A percentile compares a stretch with the other conserved stretches of the same genome.
phyloP scores from a whole-genome alignment of 2,797 vertebrate species.

The Malurus leucopterus region DNA sequence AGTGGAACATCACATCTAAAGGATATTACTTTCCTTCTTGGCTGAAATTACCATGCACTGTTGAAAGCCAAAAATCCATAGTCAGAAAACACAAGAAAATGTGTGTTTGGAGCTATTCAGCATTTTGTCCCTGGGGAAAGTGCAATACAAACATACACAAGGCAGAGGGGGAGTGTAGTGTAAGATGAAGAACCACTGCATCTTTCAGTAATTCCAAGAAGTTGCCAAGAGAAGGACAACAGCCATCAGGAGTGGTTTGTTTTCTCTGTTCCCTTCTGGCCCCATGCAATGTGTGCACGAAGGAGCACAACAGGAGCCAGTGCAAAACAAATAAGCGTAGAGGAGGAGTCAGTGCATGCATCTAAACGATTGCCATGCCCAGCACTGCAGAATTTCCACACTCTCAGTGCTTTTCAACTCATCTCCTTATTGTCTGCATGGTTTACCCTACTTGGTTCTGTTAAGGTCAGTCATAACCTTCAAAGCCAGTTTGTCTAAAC shows the following conservation, averaged over 20 bases:
- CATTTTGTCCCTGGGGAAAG: neutral
- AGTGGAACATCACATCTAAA: conserved; percentile 21
- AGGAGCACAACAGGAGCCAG: conserved; percentile 10
- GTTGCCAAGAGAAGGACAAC: conserved; percentile 8
- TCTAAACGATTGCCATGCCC: conserved; percentile 46
- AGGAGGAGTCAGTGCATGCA: conserved; percentile 22
- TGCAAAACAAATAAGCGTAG: conserved; percentile 44
- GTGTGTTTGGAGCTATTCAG: conserved; percentile 5
- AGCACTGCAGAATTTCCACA: conserved; percentile 39
- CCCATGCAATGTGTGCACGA: neutral
- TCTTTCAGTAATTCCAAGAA: conserved; percentile 13
- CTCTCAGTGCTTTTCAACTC: conserved; percentile 31
- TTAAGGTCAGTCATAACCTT: conserved; percentile 19
- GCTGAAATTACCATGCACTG: neutral
- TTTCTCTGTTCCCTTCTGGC: neutral
- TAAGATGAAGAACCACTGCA: neutral
- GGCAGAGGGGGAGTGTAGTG: neutral
- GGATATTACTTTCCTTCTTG: conserved; percentile 33
- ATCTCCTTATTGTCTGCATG: conserved; percentile 7
- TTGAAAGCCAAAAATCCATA: conserved; percentile 6
- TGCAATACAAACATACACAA: neutral
- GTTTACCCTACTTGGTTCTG: conserved; percentile 24
- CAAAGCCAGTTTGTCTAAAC: conserved; percentile 42
- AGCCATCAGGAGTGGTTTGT: neutral
- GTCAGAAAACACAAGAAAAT: neutral